A percentile compares a stretch with the other conserved stretches of the same genome.
Conservation (phyloP, 2,113 vertebrate species). For the Vanacampus margaritifer region DNA sequence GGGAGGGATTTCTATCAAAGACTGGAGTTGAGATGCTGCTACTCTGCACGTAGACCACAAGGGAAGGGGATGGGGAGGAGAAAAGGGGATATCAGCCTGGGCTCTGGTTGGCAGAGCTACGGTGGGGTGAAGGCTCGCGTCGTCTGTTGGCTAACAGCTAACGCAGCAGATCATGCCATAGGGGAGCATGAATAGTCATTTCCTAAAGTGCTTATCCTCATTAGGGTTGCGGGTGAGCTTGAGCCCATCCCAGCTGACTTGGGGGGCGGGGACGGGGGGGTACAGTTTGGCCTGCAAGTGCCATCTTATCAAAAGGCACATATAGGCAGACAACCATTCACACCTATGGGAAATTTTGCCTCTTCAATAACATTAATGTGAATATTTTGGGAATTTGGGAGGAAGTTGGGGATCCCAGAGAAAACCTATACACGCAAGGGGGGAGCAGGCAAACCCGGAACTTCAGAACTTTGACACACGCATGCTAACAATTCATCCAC, state of each 20-base stretch:
- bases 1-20: constrained; percentile 17
- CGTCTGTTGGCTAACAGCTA: constrained; percentile 34
- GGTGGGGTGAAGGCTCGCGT: constrained; percentile 42
- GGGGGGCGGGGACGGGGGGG: too few species aligned
- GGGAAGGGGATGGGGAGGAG: constrained; percentile 11
- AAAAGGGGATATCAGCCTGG: constrained; percentile 3
- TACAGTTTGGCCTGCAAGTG: too few species aligned
- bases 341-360: too few species aligned
- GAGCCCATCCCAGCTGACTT: not conserved
- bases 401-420: too few species aligned
- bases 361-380: too few species aligned
- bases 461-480: too few species aligned
- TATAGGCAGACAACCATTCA: too few species aligned
- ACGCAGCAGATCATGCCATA: constrained; percentile 47
- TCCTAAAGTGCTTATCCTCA: not conserved
- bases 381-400: too few species aligned
- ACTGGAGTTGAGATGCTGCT: constrained; percentile 54
- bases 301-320: too few species aligned
- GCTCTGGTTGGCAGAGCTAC: constrained; percentile 39
- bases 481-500: too few species aligned
- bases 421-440: too few species aligned
- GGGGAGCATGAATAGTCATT: constrained; percentile 55
- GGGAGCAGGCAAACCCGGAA: not conserved
- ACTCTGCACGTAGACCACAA: constrained; percentile 66
- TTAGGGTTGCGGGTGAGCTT: not conserved